Conservation (phyloP, 2,113 vertebrate genomes). For the Eulacestoma nigropectus region DNA sequence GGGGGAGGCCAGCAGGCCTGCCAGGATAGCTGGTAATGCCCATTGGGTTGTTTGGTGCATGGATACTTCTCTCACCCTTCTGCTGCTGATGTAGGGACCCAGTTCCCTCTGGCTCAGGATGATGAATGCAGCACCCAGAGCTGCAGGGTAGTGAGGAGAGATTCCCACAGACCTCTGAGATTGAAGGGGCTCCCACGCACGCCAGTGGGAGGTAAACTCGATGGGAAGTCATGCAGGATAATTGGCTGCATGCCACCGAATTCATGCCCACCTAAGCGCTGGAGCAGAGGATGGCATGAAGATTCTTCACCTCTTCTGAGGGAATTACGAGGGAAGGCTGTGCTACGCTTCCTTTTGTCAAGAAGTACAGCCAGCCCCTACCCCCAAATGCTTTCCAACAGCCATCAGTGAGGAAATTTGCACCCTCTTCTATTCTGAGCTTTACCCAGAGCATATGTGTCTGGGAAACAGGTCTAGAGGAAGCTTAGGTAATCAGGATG, state of each 20-base stretch:
- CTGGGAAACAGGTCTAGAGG: neutral
- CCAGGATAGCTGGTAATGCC: neutral
- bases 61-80: neutral
- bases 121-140: neutral
- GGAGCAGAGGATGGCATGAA: neutral
- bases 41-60: rapidly evolving
- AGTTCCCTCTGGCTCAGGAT: neutral
- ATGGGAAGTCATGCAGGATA: neutral
- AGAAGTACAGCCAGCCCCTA: neutral
- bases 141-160: neutral
- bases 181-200: neutral
- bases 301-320: neutral
- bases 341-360: neutral
- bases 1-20: rapidly evolving
- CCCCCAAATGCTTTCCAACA: neutral
- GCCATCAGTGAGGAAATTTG: neutral
- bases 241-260: neutral
- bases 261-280: neutral
- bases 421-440: neutral
- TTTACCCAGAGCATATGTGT: neutral
- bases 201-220: neutral
- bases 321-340: neutral
- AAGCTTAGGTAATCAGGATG: neutral
- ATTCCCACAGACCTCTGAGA: neutral
- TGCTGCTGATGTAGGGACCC: neutral